A percentile compares a stretch with the other conserved stretches of the same genome.
These are phyloP conservation scores for Cololabis saira DNA, from an alignment of 2,113 vertebrate genomes.

Conservation along the genomic window DNA sequence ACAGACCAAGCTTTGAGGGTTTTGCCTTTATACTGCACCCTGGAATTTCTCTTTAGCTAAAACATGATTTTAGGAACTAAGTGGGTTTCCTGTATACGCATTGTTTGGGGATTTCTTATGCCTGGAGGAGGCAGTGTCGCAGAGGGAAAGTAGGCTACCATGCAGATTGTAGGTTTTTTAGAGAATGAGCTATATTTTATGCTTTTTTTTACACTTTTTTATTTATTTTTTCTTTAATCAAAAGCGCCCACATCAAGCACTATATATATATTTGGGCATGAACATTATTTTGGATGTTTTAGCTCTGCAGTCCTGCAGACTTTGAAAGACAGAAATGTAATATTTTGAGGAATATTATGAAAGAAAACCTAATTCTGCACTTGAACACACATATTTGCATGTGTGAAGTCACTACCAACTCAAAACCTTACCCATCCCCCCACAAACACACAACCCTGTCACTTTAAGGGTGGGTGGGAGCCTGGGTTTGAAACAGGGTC, in stretches of 20 bases:
- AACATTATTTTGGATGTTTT: constrained; percentile 28
- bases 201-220: constrained; percentile 54
- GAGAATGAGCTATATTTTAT: constrained; percentile 54
- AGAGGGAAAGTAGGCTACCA: constrained; percentile 55
- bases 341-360: too few species aligned
- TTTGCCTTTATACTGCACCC: constrained; percentile 20
- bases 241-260: constrained; percentile 32
- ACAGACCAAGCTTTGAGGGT: constrained; percentile 30
- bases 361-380: constrained; percentile 5
- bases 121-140: constrained; percentile 47
- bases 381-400: constrained; percentile 26
- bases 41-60: constrained; percentile 42
- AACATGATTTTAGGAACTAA: constrained; percentile 58
- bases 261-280: constrained; percentile 48
- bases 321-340: too few species aligned
- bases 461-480: too few species aligned
- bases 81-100: constrained; percentile 54
- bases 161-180: constrained; percentile 33
- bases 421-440: too few species aligned
- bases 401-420: not conserved
- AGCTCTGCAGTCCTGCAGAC: not conserved
- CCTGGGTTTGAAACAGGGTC: too few species aligned
- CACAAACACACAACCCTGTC: too few species aligned
- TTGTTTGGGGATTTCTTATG: constrained; percentile 56
- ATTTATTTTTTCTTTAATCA: constrained; percentile 45